Conservation (phyloP, 2,888 invertebrate genomes). For the Zhuqinia jingwanae region DNA sequence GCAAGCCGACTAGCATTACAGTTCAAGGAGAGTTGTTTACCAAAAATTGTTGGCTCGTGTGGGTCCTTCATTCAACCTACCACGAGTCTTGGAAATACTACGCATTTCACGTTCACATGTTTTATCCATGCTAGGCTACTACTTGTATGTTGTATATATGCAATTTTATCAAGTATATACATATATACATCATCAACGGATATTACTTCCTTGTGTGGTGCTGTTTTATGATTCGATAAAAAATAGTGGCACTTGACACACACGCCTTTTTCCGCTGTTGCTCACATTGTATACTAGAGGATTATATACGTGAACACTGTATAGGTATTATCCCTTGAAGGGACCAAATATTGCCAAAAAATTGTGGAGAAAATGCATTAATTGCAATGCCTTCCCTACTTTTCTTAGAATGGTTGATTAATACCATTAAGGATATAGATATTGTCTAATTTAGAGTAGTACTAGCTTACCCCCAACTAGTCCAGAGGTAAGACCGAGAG, state of each 20-base stretch:
- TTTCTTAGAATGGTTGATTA: background rate
- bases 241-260: constrained; percentile 39
- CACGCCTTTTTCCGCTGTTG: constrained; percentile 55
- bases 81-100: constrained; percentile 44
- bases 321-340: background rate
- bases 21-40: constrained; percentile 25
- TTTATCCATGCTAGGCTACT: too few species aligned
- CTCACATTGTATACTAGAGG: background rate
- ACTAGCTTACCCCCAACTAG: constrained; percentile 58
- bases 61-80: constrained; percentile 61
- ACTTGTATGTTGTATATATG: too few species aligned
- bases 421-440: background rate
- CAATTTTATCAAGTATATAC: too few species aligned
- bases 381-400: too few species aligned
- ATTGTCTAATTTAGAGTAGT: background rate
- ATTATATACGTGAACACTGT: background rate
- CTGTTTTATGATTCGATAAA: background rate
- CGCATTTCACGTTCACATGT: constrained; percentile 47
- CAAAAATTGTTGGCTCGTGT: background rate
- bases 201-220: too few species aligned
- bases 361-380: background rate
- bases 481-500: constrained; percentile 53
- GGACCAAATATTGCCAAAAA: too few species aligned
- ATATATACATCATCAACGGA: constrained; percentile 9
- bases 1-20: background rate